Evolutionary conservation across 30 jellyfish, hydroid and myxozoan genomes (phyloP).

Genomic region (Pseudorhiza aurosa): DNA sequence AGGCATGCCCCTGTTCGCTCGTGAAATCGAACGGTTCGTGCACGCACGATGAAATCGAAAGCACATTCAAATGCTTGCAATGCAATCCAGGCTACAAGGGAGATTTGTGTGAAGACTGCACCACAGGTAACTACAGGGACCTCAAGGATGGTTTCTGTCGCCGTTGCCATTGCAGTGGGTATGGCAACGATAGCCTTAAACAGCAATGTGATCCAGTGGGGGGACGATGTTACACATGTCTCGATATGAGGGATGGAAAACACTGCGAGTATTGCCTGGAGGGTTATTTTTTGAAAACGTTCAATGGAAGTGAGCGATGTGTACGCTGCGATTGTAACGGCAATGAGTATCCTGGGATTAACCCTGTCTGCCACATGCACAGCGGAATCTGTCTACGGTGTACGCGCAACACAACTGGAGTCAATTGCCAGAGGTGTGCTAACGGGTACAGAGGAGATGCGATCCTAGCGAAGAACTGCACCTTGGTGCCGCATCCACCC

Average conservation of each 20-base stretch:
- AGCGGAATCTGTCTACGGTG: constrained; percentile 51
- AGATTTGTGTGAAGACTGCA: constrained; percentile 27
- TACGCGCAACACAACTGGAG: constrained; percentile 45
- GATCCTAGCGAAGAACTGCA: constrained; percentile 48
- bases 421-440: constrained; percentile 54
- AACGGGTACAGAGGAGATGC: constrained; percentile 72
- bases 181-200: constrained; percentile 43
- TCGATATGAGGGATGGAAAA: constrained; percentile 36
- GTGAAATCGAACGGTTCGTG: constrained; percentile 43
- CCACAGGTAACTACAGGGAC: constrained; percentile 24
- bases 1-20: constrained; percentile 65
- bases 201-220: constrained; percentile 54
- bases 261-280: constrained; percentile 62
- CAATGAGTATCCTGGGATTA: constrained; percentile 11
- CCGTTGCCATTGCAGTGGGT: constrained; percentile 48
- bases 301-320: constrained; percentile 23
- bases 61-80: constrained; percentile 21
- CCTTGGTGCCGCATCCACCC: constrained; percentile 2
- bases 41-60: constrained; percentile 5
- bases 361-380: constrained; percentile 40
- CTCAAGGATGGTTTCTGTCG: constrained; percentile 36
- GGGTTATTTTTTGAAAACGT: constrained; percentile 12
- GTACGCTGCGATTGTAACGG: constrained; percentile 62
- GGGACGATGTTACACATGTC: constrained; percentile 56
- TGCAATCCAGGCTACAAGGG: constrained; percentile 59